Conservation (phyloP, 2,797 vertebrate genomes). For the Phrynocephalus guinanensis region DNA sequence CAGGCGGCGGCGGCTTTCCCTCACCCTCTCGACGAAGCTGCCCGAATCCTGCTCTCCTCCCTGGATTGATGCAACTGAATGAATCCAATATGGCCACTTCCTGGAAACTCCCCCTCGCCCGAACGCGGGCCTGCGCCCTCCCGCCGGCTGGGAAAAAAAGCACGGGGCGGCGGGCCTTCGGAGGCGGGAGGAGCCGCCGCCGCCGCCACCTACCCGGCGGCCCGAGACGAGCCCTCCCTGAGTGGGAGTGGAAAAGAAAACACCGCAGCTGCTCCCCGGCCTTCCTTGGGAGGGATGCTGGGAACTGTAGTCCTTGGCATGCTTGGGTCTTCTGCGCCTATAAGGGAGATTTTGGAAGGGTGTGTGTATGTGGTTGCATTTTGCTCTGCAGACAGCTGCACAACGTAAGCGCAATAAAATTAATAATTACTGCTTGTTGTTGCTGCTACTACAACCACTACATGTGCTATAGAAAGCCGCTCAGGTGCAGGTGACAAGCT, state of each 20-base stretch:
- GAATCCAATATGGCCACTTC: constrained; percentile 90
- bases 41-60: constrained; percentile 66
- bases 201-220: neutral
- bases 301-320: constrained; percentile 67
- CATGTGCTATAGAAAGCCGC: too few species aligned
- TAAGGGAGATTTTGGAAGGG: neutral
- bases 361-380: neutral
- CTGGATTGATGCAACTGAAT: constrained; percentile 69
- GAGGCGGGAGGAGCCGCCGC: neutral
- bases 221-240: neutral
- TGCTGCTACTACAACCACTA: too few species aligned
- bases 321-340: neutral
- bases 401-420: neutral
- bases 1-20: too few species aligned
- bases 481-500: neutral
- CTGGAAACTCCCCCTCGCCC: constrained; percentile 83
- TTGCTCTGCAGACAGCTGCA: too few species aligned
- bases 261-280: constrained; percentile 24
- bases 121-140: constrained; percentile 3
- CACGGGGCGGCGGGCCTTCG: constrained; percentile 34
- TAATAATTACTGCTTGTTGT: too few species aligned
- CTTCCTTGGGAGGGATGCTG: constrained; percentile 49
- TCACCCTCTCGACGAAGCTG: neutral
- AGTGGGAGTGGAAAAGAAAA: constrained; percentile 31
- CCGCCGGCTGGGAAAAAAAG: constrained; percentile 43